Percentiles rank a stretch among this genome's conserved stretches.
Conservation (phyloP, 2,113 vertebrate genomes). For the Saguinus midas region DNA sequence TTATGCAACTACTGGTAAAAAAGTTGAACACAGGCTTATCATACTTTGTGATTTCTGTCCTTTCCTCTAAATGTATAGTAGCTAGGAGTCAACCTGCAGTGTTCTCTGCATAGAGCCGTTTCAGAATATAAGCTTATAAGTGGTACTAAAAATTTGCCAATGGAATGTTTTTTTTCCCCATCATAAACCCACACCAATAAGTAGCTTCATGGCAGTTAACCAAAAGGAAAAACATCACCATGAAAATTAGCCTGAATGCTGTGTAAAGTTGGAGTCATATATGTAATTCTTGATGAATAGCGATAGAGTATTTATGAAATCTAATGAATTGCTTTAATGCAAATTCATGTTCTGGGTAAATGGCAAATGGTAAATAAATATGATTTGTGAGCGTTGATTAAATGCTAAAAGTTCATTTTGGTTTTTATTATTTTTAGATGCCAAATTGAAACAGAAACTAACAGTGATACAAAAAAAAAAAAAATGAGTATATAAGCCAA, state of each 20-base stretch:
- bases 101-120: background rate
- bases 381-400: background rate
- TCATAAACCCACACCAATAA: background rate
- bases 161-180: background rate
- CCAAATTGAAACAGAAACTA: background rate
- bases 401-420: background rate
- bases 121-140: background rate
- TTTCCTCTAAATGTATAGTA: background rate
- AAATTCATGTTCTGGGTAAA: background rate
- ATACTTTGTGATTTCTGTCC: background rate
- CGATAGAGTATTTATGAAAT: background rate
- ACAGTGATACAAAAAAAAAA: background rate
- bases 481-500: background rate
- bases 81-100: background rate
- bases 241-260: background rate
- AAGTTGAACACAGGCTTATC: background rate
- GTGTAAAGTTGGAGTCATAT: background rate
- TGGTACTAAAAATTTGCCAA: background rate
- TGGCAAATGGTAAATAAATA: background rate
- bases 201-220: background rate
- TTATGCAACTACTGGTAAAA: background rate
- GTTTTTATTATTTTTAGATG: conserved; percentile 14
- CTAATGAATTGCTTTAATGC: background rate
- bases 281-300: background rate
- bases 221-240: background rate